phyloP scores from a whole-genome alignment of 2,888 invertebrate genomes.

The Acanthosepion pharaonis region DNA sequence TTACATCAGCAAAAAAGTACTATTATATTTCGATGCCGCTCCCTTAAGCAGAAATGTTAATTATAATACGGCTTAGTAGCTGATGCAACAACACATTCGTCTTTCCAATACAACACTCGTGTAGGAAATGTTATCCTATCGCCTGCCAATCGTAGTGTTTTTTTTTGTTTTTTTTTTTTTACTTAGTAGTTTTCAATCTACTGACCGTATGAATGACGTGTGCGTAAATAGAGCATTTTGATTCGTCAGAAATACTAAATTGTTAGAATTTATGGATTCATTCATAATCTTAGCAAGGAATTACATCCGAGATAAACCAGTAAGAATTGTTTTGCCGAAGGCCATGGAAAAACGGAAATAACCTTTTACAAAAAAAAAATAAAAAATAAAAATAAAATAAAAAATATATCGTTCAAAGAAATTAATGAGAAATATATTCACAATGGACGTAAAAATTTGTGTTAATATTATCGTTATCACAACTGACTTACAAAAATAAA shows the following conservation, averaged over 20 bases:
- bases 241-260: background rate
- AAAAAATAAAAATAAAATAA: no score
- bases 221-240: background rate
- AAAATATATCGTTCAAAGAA: no score
- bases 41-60: background rate
- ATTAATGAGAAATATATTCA: no score
- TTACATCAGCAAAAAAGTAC: background rate
- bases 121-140: background rate
- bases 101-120: background rate
- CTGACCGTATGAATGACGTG: background rate
- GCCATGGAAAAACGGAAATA: no score
- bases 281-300: background rate
- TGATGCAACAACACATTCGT: background rate
- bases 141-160: background rate
- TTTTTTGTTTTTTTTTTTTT: no score
- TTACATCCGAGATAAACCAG: background rate
- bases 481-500: no score
- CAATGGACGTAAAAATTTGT: no score
- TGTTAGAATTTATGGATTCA: background rate
- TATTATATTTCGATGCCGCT: background rate
- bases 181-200: background rate
- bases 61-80: background rate
- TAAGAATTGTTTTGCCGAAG: background rate
- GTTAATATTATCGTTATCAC: no score
- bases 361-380: no score